phyloP scores from a whole-genome alignment of 2,888 invertebrate species.

The Eupithecia insigniata region DNA sequence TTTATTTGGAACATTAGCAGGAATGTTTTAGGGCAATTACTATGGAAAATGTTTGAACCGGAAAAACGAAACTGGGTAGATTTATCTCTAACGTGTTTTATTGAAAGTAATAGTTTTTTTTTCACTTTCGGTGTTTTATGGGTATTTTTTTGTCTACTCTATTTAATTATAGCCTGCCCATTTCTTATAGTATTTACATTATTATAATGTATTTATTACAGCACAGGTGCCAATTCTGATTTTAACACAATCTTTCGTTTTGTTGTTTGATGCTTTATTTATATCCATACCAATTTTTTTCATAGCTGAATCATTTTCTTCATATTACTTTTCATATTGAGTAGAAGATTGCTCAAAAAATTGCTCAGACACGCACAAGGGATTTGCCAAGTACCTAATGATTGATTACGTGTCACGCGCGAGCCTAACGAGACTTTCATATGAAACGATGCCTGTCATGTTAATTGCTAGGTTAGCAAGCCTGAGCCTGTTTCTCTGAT shows the following conservation, averaged over 20 bases:
- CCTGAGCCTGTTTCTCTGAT: not conserved
- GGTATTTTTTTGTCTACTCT: not conserved
- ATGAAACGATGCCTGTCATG: conserved; percentile 55
- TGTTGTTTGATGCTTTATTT: not conserved
- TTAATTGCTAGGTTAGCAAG: conserved; percentile 45
- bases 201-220: too few species aligned
- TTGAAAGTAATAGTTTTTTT: not conserved
- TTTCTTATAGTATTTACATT: not conserved
- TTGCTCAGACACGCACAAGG: conserved; percentile 14
- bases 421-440: conserved; percentile 60
- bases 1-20: not conserved
- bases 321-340: not conserved
- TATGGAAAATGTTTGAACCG: not conserved
- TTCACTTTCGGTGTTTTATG: not conserved
- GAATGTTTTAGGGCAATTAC: not conserved
- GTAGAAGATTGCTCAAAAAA: conserved; percentile 4
- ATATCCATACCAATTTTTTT: not conserved
- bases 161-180: not conserved
- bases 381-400: conserved; percentile 56
- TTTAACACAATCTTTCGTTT: not conserved
- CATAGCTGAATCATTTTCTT: not conserved
- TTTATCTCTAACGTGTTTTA: too few species aligned
- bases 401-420: conserved; percentile 55
- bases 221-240: not conserved
- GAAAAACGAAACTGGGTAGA: too few species aligned